Percentiles rank a stretch among this genome's conserved stretches.
Conservation (phyloP, 2,888 invertebrate species). For the Idaea dimidiata region DNA sequence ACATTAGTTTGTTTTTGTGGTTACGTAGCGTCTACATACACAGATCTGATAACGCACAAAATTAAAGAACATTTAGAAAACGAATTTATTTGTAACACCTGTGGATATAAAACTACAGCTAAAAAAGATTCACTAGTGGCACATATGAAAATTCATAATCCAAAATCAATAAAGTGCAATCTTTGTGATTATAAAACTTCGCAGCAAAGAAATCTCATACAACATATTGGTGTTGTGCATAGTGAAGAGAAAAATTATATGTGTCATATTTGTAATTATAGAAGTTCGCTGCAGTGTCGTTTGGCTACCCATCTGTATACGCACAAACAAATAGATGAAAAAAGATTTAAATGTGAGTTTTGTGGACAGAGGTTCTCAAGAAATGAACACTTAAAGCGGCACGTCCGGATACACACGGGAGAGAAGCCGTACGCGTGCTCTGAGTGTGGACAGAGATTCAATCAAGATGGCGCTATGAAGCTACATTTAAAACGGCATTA, state of each 20-base stretch:
- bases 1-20: no score
- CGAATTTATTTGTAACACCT: no score
- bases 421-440: conserved; percentile 64
- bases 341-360: neutral
- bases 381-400: conserved; percentile 60
- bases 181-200: neutral
- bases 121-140: no score
- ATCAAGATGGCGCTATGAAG: conserved; percentile 59
- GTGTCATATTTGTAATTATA: neutral
- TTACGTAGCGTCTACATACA: no score
- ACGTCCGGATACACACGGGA: conserved; percentile 67
- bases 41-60: no score
- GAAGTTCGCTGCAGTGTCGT: neutral
- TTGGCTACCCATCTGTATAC: neutral
- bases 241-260: neutral
- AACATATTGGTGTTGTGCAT: neutral
- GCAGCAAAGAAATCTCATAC: neutral
- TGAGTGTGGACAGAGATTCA: conserved; percentile 58
- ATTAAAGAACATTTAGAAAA: no score
- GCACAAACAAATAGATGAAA: neutral
- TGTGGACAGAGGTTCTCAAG: conserved; percentile 38
- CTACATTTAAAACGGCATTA: conserved; percentile 54
- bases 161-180: neutral
- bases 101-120: no score
- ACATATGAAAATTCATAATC: no score